These are phyloP conservation scores for Etheostoma cragini DNA, from an alignment of 2,113 vertebrate genomes.

Conservation along the genomic window DNA sequence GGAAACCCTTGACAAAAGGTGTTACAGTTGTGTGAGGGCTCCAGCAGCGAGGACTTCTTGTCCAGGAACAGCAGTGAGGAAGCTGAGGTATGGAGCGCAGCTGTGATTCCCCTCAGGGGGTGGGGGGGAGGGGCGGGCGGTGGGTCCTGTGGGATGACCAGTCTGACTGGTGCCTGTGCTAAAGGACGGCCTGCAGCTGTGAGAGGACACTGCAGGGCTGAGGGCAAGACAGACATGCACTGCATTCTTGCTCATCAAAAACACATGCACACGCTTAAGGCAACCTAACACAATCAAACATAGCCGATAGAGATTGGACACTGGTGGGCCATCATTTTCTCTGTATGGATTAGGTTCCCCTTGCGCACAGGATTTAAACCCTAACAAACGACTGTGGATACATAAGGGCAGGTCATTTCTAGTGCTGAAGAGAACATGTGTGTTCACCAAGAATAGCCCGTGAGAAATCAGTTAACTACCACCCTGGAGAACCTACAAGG, in stretches of 20 bases:
- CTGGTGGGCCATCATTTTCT: background rate
- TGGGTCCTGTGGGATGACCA: constrained; percentile 33
- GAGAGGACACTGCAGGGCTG: constrained; percentile 31
- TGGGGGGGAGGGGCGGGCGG: constrained; percentile 16
- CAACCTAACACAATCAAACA: constrained; percentile 11
- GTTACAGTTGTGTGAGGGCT: constrained; percentile 21
- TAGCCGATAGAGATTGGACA: background rate
- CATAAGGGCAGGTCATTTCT: background rate
- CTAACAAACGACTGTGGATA: constrained; percentile 3
- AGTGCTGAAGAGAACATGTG: background rate
- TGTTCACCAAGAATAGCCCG: background rate
- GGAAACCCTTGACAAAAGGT: constrained; percentile 25
- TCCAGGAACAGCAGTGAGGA: constrained; percentile 37
- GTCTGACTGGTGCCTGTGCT: constrained; percentile 53
- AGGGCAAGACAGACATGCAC: constrained; percentile 46
- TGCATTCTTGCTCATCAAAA: constrained; percentile 54
- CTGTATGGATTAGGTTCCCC: background rate
- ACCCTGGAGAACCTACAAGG: background rate
- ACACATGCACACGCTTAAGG: constrained; percentile 3
- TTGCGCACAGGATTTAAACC: constrained; percentile 28
- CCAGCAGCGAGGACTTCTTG: constrained; percentile 13
- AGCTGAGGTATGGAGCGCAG: constrained; percentile 60
- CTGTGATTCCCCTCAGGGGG: constrained; percentile 49
- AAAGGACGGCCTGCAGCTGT: constrained; percentile 62
- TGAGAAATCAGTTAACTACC: background rate